phyloP scores from a whole-genome alignment of 1,140 invertebrate genomes.

The Brachionus plicatilis region DNA sequence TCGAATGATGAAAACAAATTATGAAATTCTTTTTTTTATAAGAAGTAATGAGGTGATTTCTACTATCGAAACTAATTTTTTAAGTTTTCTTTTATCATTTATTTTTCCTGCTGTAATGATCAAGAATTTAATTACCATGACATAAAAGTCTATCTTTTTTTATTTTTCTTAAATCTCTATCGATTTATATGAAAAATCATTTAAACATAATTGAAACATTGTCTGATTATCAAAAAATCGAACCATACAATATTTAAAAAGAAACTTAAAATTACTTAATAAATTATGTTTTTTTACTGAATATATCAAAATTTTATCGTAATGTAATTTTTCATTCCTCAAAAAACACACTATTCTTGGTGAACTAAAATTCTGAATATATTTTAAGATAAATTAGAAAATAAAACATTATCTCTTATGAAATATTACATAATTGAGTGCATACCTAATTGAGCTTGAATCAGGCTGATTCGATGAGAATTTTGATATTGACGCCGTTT shows the following conservation, averaged over 20 bases:
- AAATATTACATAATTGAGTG: background rate
- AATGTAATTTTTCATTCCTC: background rate
- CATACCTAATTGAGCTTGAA: background rate
- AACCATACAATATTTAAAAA: constrained; percentile 2
- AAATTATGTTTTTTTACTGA: background rate
- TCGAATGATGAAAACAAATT: background rate
- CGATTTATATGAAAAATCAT: background rate
- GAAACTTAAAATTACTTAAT: constrained; percentile 1
- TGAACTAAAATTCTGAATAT: background rate
- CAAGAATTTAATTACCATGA: background rate
- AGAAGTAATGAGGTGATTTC: background rate
- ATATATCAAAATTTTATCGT: background rate
- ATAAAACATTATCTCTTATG: background rate
- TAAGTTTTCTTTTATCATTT: no score
- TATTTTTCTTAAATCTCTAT: background rate
- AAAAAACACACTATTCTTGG: background rate
- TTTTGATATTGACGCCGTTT: background rate
- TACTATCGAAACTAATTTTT: background rate
- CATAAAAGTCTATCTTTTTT: background rate
- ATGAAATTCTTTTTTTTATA: background rate
- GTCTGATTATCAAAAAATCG: background rate
- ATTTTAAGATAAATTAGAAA: background rate
- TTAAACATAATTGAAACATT: background rate
- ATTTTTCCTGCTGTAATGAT: background rate
- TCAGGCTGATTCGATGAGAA: background rate